Evolutionary conservation across 1,140 invertebrate species (phyloP).

Genomic region (Trichogramma pretiosum): DNA sequence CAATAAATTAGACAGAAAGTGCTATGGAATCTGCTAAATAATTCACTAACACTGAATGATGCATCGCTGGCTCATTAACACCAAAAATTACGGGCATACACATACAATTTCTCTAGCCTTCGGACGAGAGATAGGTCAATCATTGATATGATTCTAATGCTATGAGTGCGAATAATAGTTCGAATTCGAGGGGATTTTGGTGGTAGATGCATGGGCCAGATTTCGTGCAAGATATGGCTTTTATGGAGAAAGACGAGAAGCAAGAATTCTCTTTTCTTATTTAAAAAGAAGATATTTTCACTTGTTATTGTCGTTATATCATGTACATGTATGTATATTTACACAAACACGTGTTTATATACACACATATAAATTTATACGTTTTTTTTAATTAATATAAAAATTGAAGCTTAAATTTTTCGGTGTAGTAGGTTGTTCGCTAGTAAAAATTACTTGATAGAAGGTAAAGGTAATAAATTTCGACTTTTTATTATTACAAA

Average conservation of each 20-base stretch:
- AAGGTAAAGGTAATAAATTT: constrained; percentile 12
- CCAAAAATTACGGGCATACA: too few relatives aligned
- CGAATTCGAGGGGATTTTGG: too few relatives aligned
- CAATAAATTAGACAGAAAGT: constrained; percentile 16
- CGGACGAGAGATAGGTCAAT: constrained; percentile 12
- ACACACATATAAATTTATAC: not conserved
- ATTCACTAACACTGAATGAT: constrained; percentile 15
- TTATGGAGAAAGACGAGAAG: constrained; percentile 19
- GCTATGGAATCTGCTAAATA: constrained; percentile 15
- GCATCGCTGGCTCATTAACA: constrained; percentile 6
- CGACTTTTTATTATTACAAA: constrained; percentile 11
- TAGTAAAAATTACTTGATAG: constrained; percentile 19
- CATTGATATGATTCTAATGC: constrained; percentile 20
- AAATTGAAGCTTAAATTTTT: constrained; percentile 17
- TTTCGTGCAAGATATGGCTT: constrained; percentile 18
- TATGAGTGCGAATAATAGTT: constrained; percentile 18
- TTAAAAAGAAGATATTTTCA: constrained; percentile 15
- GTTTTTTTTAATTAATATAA: constrained; percentile 14
- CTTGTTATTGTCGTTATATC: constrained; percentile 17
- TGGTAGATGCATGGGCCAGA: constrained; percentile 7
- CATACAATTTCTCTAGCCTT: too few relatives aligned
- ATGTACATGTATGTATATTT: constrained; percentile 11
- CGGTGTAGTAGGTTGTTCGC: constrained; percentile 17
- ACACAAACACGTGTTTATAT: not conserved
- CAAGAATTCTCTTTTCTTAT: constrained; percentile 18